These are phyloP conservation scores for Danio albolineatus DNA, from an alignment of 2,797 vertebrate species.

Conservation along the genomic window DNA sequence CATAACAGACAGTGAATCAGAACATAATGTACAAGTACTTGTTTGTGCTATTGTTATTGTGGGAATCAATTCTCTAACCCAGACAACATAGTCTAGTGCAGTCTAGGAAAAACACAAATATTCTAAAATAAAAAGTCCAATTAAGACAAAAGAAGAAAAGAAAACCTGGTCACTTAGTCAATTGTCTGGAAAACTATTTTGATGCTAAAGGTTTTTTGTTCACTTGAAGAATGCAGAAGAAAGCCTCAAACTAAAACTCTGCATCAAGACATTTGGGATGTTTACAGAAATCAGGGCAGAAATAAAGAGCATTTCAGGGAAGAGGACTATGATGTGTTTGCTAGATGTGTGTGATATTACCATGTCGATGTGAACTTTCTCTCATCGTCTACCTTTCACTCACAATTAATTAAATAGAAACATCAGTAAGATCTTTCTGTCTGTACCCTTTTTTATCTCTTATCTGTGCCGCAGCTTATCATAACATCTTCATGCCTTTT, in stretches of 20 bases:
- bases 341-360: slow-evolving; percentile 24
- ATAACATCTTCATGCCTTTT: slow-evolving; percentile 18
- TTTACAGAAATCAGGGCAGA: slow-evolving; percentile 6
- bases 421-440: slow-evolving; percentile 19
- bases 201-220: not conserved
- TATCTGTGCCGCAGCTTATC: slow-evolving; percentile 17
- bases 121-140: not conserved
- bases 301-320: slow-evolving; percentile 13
- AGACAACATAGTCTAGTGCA: not conserved
- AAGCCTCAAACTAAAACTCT: slow-evolving; percentile 11
- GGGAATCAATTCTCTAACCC: not conserved
- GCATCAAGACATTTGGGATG: not conserved
- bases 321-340: not conserved
- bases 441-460: slow-evolving; percentile 12
- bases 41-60: not conserved
- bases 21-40: not conserved
- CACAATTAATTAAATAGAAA: slow-evolving; percentile 40
- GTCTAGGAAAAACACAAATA: not conserved
- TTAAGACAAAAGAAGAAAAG: not conserved
- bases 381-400: slow-evolving; percentile 35
- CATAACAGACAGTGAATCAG: not conserved
- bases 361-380: slow-evolving; percentile 16
- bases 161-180: slow-evolving; percentile 12
- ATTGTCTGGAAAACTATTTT: not conserved
- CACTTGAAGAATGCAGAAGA: not conserved